Evolutionary conservation across 2,797 vertebrate genomes (phyloP).

Genomic region (Cyclura pinguis): DNA sequence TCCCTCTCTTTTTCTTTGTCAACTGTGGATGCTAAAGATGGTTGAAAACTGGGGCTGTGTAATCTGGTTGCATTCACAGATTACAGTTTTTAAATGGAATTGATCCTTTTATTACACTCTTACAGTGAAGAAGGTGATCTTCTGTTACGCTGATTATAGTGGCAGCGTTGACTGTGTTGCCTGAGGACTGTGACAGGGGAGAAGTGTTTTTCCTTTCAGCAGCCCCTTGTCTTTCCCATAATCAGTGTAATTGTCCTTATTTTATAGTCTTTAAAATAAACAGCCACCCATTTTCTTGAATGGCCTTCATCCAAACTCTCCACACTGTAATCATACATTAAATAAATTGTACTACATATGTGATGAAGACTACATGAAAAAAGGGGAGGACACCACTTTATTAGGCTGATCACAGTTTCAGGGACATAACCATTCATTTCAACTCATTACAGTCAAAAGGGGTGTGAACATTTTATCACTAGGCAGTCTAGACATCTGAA

Average conservation of each 20-base stretch:
- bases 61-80: background rate
- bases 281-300: conserved; percentile 13
- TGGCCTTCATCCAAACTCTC: background rate
- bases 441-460: background rate
- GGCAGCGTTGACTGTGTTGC: background rate
- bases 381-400: background rate
- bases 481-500: background rate
- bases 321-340: conserved; percentile 22
- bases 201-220: background rate
- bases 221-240: background rate
- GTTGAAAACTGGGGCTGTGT: background rate
- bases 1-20: background rate
- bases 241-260: background rate
- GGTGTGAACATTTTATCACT: background rate
- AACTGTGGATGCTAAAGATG: background rate
- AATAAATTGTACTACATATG: conserved; percentile 17
- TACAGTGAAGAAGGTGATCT: background rate
- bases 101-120: background rate
- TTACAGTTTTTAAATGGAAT: background rate
- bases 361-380: background rate
- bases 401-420: background rate
- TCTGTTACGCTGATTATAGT: background rate
- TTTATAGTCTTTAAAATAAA: background rate
- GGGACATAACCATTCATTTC: conserved; percentile 6
- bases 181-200: background rate